Conservation (phyloP, 2,888 invertebrate species). For the Hirtodrosophila confusa region DNA sequence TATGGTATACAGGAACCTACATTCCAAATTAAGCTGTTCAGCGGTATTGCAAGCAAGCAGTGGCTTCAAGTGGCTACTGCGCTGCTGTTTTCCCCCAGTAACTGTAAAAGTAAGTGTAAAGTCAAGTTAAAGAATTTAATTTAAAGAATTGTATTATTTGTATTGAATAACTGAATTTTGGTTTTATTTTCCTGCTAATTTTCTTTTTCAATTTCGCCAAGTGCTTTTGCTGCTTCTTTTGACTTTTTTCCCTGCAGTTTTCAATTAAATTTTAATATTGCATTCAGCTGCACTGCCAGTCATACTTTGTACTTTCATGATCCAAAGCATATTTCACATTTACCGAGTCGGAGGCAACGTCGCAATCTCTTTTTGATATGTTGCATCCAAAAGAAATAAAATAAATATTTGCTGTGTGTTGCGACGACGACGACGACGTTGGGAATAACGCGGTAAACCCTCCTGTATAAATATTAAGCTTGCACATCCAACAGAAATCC, state of each 20-base stretch:
- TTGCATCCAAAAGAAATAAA: conserved; percentile 45
- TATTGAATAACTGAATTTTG: neutral
- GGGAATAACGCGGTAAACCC: conserved; percentile 15
- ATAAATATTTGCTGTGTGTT: conserved; percentile 57
- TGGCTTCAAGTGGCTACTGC: too few species aligned
- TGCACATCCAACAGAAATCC: conserved; percentile 48
- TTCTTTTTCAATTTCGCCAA: conserved; percentile 9
- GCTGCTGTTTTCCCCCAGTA: too few species aligned
- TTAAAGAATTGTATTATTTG: too few species aligned
- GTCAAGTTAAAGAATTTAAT: neutral
- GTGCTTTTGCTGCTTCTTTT: conserved; percentile 4
- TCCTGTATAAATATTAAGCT: conserved; percentile 59
- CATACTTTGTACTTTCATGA: conserved; percentile 2
- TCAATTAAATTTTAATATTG: conserved; percentile 40
- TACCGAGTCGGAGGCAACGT: conserved; percentile 10
- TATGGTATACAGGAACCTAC: too few species aligned
- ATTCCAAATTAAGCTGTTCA: too few species aligned
- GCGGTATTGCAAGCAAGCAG: too few species aligned
- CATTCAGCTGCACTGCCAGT: conserved; percentile 19
- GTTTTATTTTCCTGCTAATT: neutral
- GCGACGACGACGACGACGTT: conserved; percentile 10
- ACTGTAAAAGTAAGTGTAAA: too few species aligned
- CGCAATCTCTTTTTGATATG: conserved; percentile 39
- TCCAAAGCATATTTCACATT: conserved; percentile 24
- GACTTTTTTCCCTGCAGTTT: conserved; percentile 14